Evolutionary conservation across 2,888 invertebrate species (phyloP).

Genomic region (Leuctra nigra): DNA sequence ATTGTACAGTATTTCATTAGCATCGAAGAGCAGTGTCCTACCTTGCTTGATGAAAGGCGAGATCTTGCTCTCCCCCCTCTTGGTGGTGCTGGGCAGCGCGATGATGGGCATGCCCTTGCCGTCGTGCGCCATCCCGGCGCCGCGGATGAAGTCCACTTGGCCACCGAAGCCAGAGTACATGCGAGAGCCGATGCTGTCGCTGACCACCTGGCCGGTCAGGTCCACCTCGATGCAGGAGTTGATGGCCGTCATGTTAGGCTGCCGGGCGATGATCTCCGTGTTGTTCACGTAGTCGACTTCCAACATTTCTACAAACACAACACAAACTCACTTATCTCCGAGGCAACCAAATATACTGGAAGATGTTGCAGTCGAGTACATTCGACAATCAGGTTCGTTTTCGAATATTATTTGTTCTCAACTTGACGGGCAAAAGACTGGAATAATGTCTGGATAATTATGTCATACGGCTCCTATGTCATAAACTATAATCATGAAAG

Average conservation of each 20-base stretch:
- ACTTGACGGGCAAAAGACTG: too few relatives aligned
- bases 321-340: not conserved
- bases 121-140: slow-evolving; percentile 77
- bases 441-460: too few relatives aligned
- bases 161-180: slow-evolving; percentile 83
- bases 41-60: slow-evolving; percentile 73
- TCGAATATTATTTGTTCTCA: too few relatives aligned
- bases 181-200: slow-evolving; percentile 83
- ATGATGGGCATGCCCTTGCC: slow-evolving; percentile 88
- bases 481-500: too few relatives aligned
- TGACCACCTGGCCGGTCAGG: slow-evolving; percentile 85
- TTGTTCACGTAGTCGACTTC: slow-evolving; percentile 85
- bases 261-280: slow-evolving; percentile 69
- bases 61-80: slow-evolving; percentile 77
- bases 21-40: slow-evolving; percentile 35
- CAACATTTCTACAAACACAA: slow-evolving; percentile 65
- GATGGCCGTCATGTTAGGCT: slow-evolving; percentile 91
- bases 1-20: too few relatives aligned
- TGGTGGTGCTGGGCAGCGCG: slow-evolving; percentile 75
- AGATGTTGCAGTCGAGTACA: too few relatives aligned
- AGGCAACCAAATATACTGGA: not conserved
- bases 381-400: too few relatives aligned
- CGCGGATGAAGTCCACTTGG: slow-evolving; percentile 90
- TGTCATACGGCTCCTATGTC: too few relatives aligned
- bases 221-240: slow-evolving; percentile 95